Evolutionary conservation across 2,888 invertebrate genomes (phyloP), one percentile per base, ranked within the genome.

Genomic region (Venusia cambrica): DNA sequence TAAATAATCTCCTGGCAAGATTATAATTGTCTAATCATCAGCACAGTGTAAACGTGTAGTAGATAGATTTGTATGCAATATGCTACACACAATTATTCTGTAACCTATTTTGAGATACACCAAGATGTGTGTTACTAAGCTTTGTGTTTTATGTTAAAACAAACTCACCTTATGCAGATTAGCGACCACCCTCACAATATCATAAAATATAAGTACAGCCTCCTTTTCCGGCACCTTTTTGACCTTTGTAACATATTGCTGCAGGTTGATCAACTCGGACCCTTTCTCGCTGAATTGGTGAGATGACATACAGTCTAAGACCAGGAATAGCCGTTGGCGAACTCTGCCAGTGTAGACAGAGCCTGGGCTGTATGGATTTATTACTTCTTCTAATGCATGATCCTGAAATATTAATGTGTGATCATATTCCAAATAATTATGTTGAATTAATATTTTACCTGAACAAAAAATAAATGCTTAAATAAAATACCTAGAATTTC

Each of bases 221-320:
- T 94, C 93, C 53, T 89, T 90, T 62, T 94, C 94, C 0, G 90
- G 88, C 2, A 94, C 88, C 60, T 92, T 93, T 63, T 93, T 93
- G 39, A 93, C 92, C 71, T 90, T 90, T 25, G 94, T 93, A 9
- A 94, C 92, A 62, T 94, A 93, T 57, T 93, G 91, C 59, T 93
- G 93, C 2, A 93, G 77, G 64, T 92, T 93, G 15, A 92, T 89
- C 9, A 92, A 64, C 53, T 91, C 89, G 1, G 88, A 88, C 19
- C 81, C 80, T 45, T 79, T 84, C 38, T 87, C 87, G 42, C 85
- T 88, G 47, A 80, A 88, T 61, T 93, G 92, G 58, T 94, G 93
- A 0, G 92, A 87, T 2, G 90, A 90, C 3, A 93, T 88, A 63
- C 93, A 93, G 67, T 94, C 94, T 18, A 94, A 75, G 0, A 94